Conservation (phyloP, 2,888 invertebrate genomes). For the Oscheius myriophilus region DNA sequence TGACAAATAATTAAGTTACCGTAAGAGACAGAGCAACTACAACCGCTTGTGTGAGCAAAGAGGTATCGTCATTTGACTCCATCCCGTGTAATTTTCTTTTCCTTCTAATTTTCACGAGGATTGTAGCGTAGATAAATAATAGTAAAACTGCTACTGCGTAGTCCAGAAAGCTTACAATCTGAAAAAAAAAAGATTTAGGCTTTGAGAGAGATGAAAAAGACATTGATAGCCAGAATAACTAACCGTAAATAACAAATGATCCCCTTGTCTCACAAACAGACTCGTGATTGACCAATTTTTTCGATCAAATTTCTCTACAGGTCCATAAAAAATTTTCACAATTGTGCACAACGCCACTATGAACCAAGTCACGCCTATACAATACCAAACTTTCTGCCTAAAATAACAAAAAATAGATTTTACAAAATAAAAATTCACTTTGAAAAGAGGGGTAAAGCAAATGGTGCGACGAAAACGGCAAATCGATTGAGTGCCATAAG, state of each 20-base stretch:
- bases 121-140: slow-evolving; percentile 8
- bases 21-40: slow-evolving; percentile 15
- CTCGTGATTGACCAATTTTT: slow-evolving; percentile 17
- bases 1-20: background rate
- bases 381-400: slow-evolving; percentile 13
- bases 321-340: slow-evolving; percentile 17
- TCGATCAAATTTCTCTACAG: slow-evolving; percentile 10
- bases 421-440: too few species aligned
- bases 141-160: slow-evolving; percentile 8
- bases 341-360: background rate
- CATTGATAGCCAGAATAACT: too few species aligned
- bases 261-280: slow-evolving; percentile 10
- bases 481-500: slow-evolving; percentile 31
- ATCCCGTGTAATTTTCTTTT: slow-evolving; percentile 13
- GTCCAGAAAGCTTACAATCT: slow-evolving; percentile 16
- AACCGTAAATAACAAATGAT: slow-evolving; percentile 11
- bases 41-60: slow-evolving; percentile 17
- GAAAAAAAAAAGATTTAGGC: too few species aligned
- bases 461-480: slow-evolving; percentile 23
- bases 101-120: slow-evolving; percentile 6
- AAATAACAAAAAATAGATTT: too few species aligned
- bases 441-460: slow-evolving; percentile 5
- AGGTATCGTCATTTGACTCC: slow-evolving; percentile 12
- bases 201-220: too few species aligned
- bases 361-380: slow-evolving; percentile 17